Conservation (phyloP, 2,888 invertebrate species). For the Metacarcinus magister region DNA sequence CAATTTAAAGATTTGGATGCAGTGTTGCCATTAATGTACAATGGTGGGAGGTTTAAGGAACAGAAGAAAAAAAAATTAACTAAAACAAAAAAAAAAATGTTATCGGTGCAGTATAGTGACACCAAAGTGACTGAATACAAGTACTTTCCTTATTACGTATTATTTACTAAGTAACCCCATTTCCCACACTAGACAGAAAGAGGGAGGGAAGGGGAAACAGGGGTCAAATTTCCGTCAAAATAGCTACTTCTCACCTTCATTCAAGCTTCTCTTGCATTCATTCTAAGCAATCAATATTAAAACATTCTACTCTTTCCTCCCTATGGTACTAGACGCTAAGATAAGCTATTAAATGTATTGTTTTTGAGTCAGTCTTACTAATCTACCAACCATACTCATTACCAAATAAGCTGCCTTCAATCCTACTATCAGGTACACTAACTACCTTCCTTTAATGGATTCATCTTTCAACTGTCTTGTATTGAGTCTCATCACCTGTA, state of each 20-base stretch:
- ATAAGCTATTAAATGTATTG: neutral
- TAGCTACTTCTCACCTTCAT: neutral
- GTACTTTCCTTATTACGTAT: neutral
- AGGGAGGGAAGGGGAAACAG: neutral
- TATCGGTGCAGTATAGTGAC: neutral
- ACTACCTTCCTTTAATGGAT: neutral
- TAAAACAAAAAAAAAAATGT: conserved; percentile 16
- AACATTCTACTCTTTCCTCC: too few relatives aligned
- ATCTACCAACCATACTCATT: too few relatives aligned
- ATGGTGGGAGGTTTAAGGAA: conserved; percentile 38
- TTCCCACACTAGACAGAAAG: neutral
- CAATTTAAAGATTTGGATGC: conserved; percentile 52
- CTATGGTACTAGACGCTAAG: too few relatives aligned
- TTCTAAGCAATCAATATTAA: too few relatives aligned
- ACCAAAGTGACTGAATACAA: neutral
- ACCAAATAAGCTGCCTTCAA: neutral
- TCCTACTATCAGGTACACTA: neutral
- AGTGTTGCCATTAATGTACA: neutral
- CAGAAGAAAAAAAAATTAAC: neutral
- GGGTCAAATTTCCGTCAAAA: neutral
- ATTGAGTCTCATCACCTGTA: neutral
- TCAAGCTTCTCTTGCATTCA: too few relatives aligned
- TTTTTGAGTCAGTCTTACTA: too few relatives aligned
- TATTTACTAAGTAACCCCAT: neutral
- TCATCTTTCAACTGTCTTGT: neutral